These are phyloP conservation scores for Lasiurus borealis DNA, from an alignment of 2,113 vertebrate genomes.

Conservation along the genomic window DNA sequence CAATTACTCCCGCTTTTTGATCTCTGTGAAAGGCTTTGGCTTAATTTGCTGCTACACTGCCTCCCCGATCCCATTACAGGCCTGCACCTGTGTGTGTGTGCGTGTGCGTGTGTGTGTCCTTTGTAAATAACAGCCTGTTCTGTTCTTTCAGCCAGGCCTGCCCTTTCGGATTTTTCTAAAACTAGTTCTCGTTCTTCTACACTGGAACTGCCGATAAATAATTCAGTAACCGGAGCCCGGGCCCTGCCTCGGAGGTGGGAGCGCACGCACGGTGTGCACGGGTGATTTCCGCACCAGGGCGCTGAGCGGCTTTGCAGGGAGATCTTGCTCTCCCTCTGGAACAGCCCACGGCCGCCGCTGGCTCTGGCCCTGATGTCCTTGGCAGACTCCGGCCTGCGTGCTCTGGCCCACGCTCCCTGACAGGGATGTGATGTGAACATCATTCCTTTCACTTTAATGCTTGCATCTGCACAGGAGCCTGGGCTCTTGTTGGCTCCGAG, in stretches of 20 bases:
- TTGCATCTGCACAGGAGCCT: not conserved
- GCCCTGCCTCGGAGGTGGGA: not conserved
- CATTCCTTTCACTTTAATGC: not conserved
- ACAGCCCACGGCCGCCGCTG: not conserved
- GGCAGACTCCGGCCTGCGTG: not conserved
- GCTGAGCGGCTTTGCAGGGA: not conserved
- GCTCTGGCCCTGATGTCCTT: not conserved
- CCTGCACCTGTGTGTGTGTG: not conserved
- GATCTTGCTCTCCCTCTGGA: not conserved
- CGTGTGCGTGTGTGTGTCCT: not conserved
- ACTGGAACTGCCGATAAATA: constrained; percentile 35
- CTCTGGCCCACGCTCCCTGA: rapidly evolving
- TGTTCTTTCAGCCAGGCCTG: not conserved
- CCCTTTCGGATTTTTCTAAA: not conserved
- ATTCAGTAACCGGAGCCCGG: not conserved
- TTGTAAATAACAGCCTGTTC: constrained; percentile 5
- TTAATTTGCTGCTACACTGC: not conserved
- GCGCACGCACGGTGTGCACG: rapidly evolving
- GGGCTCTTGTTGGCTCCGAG: not conserved
- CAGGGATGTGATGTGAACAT: not conserved
- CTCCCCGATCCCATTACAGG: constrained; percentile 19
- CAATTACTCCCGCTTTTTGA: not conserved
- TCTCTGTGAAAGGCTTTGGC: not conserved
- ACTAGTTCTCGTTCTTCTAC: constrained; percentile 39
- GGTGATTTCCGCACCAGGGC: not conserved